Evolutionary conservation across 2,113 vertebrate species (phyloP), one percentile per base, ranked within the genome.

Genomic region (Nansenia antarctica): DNA sequence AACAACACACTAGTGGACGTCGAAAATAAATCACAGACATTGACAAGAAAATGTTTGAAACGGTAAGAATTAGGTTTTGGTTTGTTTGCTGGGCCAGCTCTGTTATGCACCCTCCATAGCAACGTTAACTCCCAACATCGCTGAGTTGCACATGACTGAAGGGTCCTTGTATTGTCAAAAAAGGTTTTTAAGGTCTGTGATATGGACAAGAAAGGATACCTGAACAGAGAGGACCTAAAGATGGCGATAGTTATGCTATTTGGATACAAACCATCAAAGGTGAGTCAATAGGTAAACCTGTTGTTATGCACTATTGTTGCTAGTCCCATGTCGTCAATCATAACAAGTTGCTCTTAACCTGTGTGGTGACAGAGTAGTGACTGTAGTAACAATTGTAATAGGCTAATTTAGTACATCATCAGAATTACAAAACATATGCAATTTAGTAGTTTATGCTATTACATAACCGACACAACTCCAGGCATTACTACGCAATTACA

Each of bases 221-320:
- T 93, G 55, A 92, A 68, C 80, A 83, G 91, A 84, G 89, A 93
- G 60, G 89, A 93, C 62, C 85, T 93, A 59, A 89, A 92, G 79
- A 79, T 93, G 31, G 86, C 82, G 18, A 77, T 91, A 9, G 80
- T 88, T 24, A 90, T 85, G 82, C 61, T 92, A 26, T 92, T 94
- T 87, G 89, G 83, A 49, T 93, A 91, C 71, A 93, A 95, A 67
- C 85, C 85, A 18, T 91, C 84, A 62, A 92, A 94, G 87, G 82
- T 92, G 9, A n/a, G n/a, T n/a, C n/a, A n/a, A n/a, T n/a, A n/a
- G n/a, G n/a, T n/a, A n/a, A n/a, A n/a, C n/a, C n/a, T n/a, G n/a
- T n/a, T n/a, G n/a, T n/a, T n/a, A n/a, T n/a, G n/a, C n/a, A n/a
- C n/a, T n/a, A n/a, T n/a, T n/a, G n/a, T n/a, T n/a, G n/a, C n/a